Conservation (phyloP, 2,797 vertebrate species). For the Cetoscarus ocellatus region DNA sequence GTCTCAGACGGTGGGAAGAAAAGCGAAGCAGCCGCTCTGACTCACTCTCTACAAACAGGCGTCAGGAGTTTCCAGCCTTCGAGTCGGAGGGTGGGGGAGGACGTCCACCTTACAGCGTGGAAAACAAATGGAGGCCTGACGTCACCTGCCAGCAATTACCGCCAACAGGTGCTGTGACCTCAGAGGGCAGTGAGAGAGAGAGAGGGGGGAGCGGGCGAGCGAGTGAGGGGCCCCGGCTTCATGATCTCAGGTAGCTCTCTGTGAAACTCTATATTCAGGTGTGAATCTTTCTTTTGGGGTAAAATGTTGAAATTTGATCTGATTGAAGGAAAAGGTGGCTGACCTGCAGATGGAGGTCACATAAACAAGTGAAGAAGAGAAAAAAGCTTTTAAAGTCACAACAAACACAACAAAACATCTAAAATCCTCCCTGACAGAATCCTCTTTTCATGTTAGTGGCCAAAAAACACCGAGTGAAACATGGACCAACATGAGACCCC, state of each 20-base stretch:
- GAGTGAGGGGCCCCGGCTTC: neutral
- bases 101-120: constrained; percentile 61
- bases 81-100: neutral
- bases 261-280: constrained; percentile 22
- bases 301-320: constrained; percentile 32
- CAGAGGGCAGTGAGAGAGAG: constrained; percentile 53
- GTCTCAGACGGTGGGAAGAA: neutral
- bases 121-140: constrained; percentile 64
- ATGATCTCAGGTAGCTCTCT: constrained; percentile 5
- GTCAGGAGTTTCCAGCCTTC: constrained; percentile 33
- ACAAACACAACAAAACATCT: constrained; percentile 54
- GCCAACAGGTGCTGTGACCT: constrained; percentile 78
- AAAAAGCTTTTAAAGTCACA: constrained; percentile 13
- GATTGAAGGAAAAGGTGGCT: constrained; percentile 32
- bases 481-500: constrained; percentile 18
- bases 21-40: constrained; percentile 25
- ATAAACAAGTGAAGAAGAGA: constrained; percentile 43
- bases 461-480: no score
- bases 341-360: constrained; percentile 54
- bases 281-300: constrained; percentile 8
- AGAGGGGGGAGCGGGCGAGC: neutral
- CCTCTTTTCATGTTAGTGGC: no score
- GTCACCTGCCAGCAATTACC: constrained; percentile 69
- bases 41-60: constrained; percentile 48
- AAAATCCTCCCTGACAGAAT: constrained; percentile 9